Percentiles rank a stretch among this genome's conserved stretches.
These are phyloP conservation scores for Capromys pilorides DNA, from an alignment of 2,797 vertebrate species.

Conservation along the genomic window DNA sequence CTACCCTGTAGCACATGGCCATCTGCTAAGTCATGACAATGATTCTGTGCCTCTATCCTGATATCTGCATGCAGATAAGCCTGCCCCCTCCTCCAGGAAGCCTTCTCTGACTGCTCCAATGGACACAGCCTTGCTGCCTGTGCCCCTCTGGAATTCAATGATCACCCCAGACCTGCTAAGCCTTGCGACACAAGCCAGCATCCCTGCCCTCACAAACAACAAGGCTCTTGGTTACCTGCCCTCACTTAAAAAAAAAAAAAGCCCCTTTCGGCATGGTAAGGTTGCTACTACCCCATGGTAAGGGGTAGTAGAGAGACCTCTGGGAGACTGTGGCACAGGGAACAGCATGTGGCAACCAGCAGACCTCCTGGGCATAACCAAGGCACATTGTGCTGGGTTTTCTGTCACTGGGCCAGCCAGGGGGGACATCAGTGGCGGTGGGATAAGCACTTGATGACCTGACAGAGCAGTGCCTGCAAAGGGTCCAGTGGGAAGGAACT, in stretches of 20 bases:
- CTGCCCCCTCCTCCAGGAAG: neutral
- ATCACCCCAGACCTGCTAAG: rapidly evolving
- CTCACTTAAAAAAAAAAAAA: neutral
- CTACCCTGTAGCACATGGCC: neutral
- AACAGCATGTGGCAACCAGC: neutral
- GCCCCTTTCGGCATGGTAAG: neutral
- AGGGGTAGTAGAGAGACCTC: neutral
- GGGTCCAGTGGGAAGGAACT: neutral
- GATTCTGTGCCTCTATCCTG: neutral
- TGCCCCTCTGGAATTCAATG: neutral
- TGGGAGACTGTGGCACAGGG: neutral
- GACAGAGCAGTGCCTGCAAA: neutral
- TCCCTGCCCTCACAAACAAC: too few species aligned
- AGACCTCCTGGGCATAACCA: neutral
- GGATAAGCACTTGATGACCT: neutral
- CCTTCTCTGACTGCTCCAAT: neutral
- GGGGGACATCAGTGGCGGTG: rapidly evolving
- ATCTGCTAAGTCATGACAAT: neutral
- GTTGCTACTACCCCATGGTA: neutral
- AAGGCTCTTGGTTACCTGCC: too few species aligned
- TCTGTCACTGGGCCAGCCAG: neutral
- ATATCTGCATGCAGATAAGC: neutral
- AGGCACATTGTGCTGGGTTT: rapidly evolving
- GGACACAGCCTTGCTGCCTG: too few species aligned
- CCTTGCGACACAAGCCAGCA: neutral